Base-by-base conservation (phyloP, 2,888 invertebrate species). In the Trichopoda pennipes region DNA sequence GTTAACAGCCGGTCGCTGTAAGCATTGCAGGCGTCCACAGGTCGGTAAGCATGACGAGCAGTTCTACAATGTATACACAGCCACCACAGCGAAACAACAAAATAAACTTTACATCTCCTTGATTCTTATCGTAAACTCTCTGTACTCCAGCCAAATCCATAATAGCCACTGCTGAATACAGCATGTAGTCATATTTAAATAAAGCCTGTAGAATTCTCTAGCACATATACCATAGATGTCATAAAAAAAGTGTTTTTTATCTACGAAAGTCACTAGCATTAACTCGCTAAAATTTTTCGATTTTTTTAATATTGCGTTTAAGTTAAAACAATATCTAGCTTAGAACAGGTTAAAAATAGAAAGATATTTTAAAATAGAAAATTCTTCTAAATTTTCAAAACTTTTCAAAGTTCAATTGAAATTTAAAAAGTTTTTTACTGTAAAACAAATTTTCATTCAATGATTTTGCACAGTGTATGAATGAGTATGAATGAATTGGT, bases 201-300 rank as follows among this genome's bases (percentile, higher is more conserved):
- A 99, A 92, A 68, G 94, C 94, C 91, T 98, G 98, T 2, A 99
- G 92, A 86, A 99, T 98, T 92, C 95, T 97, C 96, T 97, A 0
- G 98, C 95, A 92, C 98, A 98, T 86, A 99, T 94, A 58, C 97
- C 96, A 92, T 99, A 99, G 77, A 98, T 95, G 91, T 99, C 99
- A 92, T 96, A 96, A 88, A n/a, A n/a, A n/a, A n/a, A n/a, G n/a
- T n/a, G n/a, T n/a, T n/a, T n/a, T n/a, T n/a, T n/a, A n/a, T n/a
- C n/a, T n/a, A n/a, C n/a, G n/a, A n/a, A n/a, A n/a, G n/a, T n/a
- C n/a, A n/a, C n/a, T n/a, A n/a, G n/a, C n/a, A n/a, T n/a, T n/a
- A n/a, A n/a, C n/a, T n/a, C n/a, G n/a, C n/a, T n/a, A n/a, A n/a
- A n/a, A n/a, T n/a, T n/a, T n/a, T n/a, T n/a, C n/a, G n/a, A n/a